Percentiles rank a stretch among this genome's conserved stretches.
Conservation (phyloP, 1,140 invertebrate genomes). For the Ctenoplectra terminalis region DNA sequence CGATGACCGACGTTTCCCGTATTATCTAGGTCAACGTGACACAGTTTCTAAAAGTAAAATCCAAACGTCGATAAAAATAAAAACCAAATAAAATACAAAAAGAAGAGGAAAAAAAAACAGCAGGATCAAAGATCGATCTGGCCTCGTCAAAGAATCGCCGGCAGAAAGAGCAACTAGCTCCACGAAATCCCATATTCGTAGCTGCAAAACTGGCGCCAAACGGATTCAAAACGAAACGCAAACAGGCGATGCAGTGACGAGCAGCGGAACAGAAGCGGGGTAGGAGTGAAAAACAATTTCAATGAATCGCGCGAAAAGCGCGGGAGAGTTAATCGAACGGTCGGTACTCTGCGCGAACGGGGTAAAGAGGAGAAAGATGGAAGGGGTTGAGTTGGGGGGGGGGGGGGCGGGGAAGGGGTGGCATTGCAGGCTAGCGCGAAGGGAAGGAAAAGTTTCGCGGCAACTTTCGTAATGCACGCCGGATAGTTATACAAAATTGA, state of each 20-base stretch:
- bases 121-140: background rate
- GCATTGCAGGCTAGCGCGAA: constrained; percentile 32
- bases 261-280: background rate
- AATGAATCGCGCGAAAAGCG: constrained; percentile 60
- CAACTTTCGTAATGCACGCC: constrained; percentile 74
- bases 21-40: constrained; percentile 7
- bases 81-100: background rate
- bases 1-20: background rate
- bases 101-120: background rate
- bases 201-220: constrained; percentile 34
- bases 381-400: background rate
- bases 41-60: background rate
- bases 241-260: background rate
- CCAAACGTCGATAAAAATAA: background rate
- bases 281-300: constrained; percentile 56
- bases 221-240: constrained; percentile 39
- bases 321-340: constrained; percentile 65
- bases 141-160: background rate
- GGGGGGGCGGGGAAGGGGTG: constrained; percentile 5
- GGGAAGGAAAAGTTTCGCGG: constrained; percentile 66
- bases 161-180: background rate
- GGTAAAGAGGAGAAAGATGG: background rate
- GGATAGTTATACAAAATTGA: constrained; percentile 75
- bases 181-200: background rate
- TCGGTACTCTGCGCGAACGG: background rate